Evolutionary conservation across 2,113 vertebrate species (phyloP), one percentile per base, ranked within the genome.

Genomic region (Tetrao urogallus): DNA sequence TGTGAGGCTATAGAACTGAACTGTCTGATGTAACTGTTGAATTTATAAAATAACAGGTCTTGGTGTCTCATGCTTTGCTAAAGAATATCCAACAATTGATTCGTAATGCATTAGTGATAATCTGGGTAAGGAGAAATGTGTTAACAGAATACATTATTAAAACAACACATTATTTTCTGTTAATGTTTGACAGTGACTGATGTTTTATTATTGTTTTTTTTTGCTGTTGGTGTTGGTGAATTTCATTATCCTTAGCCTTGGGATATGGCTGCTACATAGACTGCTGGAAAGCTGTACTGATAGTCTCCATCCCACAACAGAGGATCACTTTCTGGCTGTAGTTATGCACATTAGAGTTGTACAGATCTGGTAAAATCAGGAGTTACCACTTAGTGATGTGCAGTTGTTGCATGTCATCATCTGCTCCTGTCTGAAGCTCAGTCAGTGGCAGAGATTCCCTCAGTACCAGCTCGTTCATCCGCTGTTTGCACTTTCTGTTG

Each of bases 391-490:
- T 65, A 57, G 65, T 16, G 28, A 20, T 24, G 8, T 0, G 4
- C 16, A 11, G 71, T 1, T 60, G 34, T 4, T 54, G 43, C 65
- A 27, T 4, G 0, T 10, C 3, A 17, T 43, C 54, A 42, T 24
- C 9, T 32, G n/a, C 7, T n/a, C 18, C 40, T 54, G 27, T 24
- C 34, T 78, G 81, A n/a, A 48, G 45, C 45, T 71, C 57, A 40
- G 11, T 27, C 47, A 38, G 27, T n/a, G 34, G 50, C 56, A 63
- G 64, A 54, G 34, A 36, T 82, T 76, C 11, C 54, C 34, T 20
- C 69, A 38, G 38, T 38, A 74, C 45, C 61, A 32, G 40, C n/a
- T 73, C 21, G 4, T 84, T 86, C 25, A 47, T 48, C 32, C 43
- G 1, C 54, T 36, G 24, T 30, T 89, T 18, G 3, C 21, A 30